These are phyloP conservation scores for Mystacornis crossleyi DNA, from an alignment of 2,113 vertebrate species.

Conservation along the genomic window DNA sequence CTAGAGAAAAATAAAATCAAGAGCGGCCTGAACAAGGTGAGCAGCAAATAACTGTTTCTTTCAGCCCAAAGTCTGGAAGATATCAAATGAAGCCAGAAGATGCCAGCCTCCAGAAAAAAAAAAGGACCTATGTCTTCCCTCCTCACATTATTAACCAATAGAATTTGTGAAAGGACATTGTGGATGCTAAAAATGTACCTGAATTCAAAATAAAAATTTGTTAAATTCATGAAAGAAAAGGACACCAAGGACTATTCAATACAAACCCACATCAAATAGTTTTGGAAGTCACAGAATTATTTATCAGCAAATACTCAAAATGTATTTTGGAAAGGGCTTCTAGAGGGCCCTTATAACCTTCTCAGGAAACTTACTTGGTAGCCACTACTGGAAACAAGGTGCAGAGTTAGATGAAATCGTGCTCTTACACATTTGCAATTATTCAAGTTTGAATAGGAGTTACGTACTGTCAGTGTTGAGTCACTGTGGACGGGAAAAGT, in stretches of 20 bases:
- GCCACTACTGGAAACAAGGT: not conserved
- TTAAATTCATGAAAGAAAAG: not conserved
- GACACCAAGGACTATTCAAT: not conserved
- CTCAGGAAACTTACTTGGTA: not conserved
- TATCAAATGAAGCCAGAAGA: not conserved
- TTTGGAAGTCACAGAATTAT: not conserved
- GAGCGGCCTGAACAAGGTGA: not conserved
- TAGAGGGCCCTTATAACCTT: not conserved
- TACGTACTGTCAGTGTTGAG: not conserved
- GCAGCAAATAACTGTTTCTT: not conserved
- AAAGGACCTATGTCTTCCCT: not conserved
- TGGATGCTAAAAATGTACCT: not conserved
- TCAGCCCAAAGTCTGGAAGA: not conserved
- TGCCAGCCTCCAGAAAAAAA: not conserved
- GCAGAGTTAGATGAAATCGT: not conserved
- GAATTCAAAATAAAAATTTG: not conserved
- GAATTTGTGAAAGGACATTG: not conserved
- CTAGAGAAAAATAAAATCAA: not conserved
- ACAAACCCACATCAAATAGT: not conserved
- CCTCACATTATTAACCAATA: not conserved
- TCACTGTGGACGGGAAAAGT: not conserved
- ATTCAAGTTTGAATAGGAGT: not conserved
- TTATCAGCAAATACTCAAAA: not conserved
- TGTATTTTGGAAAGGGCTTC: not conserved
- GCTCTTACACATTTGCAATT: not conserved